These are phyloP conservation scores for Amazona vittata DNA, from an alignment of 2,113 vertebrate species.

Conservation along the genomic window DNA sequence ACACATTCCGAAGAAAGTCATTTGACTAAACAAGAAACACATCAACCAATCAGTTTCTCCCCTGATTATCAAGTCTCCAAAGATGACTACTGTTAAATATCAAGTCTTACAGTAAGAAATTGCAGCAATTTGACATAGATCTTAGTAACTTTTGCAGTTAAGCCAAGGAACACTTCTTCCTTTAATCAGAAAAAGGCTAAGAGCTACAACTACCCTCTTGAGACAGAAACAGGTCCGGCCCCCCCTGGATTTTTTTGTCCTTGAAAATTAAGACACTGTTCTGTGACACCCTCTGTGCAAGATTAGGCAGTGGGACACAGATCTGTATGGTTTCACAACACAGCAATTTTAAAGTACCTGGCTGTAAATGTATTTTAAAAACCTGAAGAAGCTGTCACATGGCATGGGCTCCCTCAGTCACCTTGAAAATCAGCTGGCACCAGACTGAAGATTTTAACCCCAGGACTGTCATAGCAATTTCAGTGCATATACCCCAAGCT, in stretches of 20 bases:
- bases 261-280: neutral
- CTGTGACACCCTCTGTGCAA: neutral
- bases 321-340: neutral
- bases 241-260: neutral
- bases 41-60: neutral
- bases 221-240: neutral
- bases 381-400: neutral
- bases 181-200: neutral
- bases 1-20: slow-evolving; percentile 94
- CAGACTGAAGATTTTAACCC: neutral
- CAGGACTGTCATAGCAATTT: neutral
- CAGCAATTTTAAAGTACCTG: neutral
- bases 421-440: fast-evolving
- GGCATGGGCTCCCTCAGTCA: neutral
- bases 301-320: neutral
- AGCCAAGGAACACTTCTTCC: neutral
- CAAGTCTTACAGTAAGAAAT: neutral
- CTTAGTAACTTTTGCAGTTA: neutral
- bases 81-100: neutral
- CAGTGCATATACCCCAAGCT: neutral
- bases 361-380: neutral
- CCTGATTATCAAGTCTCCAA: neutral
- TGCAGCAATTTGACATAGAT: neutral
- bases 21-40: slow-evolving; percentile 82
- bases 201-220: neutral